These are phyloP conservation scores for Numenius phaeopus DNA, from an alignment of 2,797 vertebrate genomes.

Conservation along the genomic window DNA sequence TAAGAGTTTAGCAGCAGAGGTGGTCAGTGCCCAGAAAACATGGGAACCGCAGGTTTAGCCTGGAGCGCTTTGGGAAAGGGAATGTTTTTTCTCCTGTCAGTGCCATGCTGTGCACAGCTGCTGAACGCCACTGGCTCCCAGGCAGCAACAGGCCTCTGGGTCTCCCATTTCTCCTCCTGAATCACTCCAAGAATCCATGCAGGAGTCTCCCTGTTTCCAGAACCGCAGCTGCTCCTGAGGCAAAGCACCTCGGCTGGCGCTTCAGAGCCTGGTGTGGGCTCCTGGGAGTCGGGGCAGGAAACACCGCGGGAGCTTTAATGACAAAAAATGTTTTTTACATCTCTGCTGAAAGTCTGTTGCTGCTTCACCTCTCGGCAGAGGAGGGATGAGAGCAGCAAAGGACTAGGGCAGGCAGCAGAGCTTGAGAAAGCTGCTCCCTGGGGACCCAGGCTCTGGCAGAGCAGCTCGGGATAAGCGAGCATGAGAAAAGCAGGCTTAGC, in stretches of 20 bases:
- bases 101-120: rapidly evolving
- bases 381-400: background rate
- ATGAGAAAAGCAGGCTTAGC: constrained; percentile 64
- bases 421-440: background rate
- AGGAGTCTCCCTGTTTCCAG: background rate
- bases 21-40: background rate
- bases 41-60: background rate
- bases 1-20: background rate
- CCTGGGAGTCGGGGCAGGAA: background rate
- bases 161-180: background rate
- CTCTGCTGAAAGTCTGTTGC: background rate
- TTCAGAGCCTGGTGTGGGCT: background rate
- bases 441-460: background rate
- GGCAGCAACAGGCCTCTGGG: background rate
- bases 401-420: background rate
- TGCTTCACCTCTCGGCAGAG: background rate
- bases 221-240: background rate
- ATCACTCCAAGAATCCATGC: rapidly evolving
- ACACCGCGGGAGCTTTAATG: background rate
- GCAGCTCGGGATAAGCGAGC: constrained; percentile 24
- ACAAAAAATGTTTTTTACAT: background rate
- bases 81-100: background rate
- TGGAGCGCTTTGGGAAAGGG: background rate
- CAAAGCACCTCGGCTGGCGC: background rate
- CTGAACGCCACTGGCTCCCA: background rate